A percentile compares a stretch with the other conserved stretches of the same genome.
Conservation (phyloP, 1,140 invertebrate genomes). For the Melipona quadrifasciata region DNA sequence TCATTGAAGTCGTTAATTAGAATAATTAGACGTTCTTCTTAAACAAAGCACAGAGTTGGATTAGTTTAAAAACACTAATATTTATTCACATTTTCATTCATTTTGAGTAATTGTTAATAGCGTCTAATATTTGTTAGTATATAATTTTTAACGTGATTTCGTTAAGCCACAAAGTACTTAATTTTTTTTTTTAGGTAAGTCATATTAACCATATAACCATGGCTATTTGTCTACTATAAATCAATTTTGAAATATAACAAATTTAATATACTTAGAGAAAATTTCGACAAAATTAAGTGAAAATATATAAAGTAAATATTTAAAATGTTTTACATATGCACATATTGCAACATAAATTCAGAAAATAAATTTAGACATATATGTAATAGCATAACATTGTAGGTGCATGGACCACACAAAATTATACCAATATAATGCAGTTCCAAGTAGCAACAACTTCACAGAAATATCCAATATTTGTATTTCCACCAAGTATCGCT, state of each 20-base stretch:
- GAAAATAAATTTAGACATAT: neutral
- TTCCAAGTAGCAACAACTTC: slow-evolving; percentile 64
- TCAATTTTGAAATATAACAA: neutral
- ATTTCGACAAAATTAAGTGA: neutral
- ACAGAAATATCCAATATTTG: slow-evolving; percentile 89
- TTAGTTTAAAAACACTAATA: neutral
- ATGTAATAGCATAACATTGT: slow-evolving; percentile 68
- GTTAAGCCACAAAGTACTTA: neutral
- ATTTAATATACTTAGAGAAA: neutral
- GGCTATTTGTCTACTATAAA: neutral
- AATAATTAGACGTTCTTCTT: slow-evolving; percentile 16
- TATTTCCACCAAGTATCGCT: slow-evolving; percentile 89
- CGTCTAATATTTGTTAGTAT: neutral
- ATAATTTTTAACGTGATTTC: slow-evolving; percentile 13
- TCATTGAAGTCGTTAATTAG: neutral
- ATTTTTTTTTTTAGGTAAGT: slow-evolving; percentile 33
- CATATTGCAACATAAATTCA: neutral
- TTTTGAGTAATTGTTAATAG: neutral
- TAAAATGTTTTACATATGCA: neutral
- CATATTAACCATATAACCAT: slow-evolving; percentile 1
- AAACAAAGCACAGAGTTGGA: neutral
- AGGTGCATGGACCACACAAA: slow-evolving; percentile 56
- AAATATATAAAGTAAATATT: neutral
- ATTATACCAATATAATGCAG: slow-evolving; percentile 68
- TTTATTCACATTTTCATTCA: neutral